These are phyloP conservation scores for Exocentrus adspersus DNA, from an alignment of 2,888 invertebrate genomes.

Conservation along the genomic window DNA sequence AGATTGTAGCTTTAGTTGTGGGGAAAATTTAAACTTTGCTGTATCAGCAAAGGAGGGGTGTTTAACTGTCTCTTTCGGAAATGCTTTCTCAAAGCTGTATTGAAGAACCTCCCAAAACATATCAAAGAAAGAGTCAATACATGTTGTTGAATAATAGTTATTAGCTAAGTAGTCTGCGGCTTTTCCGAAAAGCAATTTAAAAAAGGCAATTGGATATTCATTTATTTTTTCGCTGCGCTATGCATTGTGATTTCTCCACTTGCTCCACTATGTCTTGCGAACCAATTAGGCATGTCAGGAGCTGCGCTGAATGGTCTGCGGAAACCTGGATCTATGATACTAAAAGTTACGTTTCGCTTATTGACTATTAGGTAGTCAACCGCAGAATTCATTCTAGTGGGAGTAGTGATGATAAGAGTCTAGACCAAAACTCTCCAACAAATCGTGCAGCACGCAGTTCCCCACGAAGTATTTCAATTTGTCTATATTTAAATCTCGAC, in stretches of 20 bases:
- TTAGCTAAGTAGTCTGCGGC: neutral
- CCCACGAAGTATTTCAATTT: neutral
- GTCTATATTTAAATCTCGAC: neutral
- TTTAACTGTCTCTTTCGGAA: too few species aligned
- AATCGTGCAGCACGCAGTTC: neutral
- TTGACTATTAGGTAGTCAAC: neutral
- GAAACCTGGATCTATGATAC: neutral
- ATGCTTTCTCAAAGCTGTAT: neutral
- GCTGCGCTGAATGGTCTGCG: neutral
- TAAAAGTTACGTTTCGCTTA: too few species aligned
- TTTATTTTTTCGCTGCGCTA: neutral
- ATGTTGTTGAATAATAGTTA: neutral
- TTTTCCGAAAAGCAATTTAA: neutral
- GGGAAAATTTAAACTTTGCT: neutral
- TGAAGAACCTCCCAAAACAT: neutral
- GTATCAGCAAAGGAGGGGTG: neutral
- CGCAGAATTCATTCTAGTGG: neutral
- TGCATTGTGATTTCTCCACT: neutral
- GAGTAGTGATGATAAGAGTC: neutral
- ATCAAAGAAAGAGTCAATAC: neutral
- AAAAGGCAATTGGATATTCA: neutral
- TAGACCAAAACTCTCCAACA: neutral
- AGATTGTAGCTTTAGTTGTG: neutral
- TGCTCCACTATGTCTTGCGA: neutral
- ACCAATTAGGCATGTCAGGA: neutral